Conservation (phyloP, 2,113 vertebrate genomes). For the Microcebus tavaratra region DNA sequence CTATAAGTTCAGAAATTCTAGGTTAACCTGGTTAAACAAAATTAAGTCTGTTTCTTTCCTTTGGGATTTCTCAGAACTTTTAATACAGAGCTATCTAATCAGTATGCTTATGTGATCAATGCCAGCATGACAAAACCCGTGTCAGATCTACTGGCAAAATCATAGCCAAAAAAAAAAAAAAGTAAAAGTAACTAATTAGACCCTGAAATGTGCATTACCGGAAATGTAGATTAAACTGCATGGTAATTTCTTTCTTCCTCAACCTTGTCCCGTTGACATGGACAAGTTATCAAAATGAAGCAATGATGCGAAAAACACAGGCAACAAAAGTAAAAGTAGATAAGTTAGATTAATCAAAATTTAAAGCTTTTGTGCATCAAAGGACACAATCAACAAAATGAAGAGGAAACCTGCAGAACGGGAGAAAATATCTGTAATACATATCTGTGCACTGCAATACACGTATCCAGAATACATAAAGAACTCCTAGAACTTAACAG, state of each 20-base stretch:
- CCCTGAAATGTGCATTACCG: neutral
- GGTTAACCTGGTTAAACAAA: neutral
- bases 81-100: neutral
- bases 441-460: neutral
- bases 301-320: neutral
- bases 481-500: neutral
- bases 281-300: neutral
- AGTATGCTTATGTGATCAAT: neutral
- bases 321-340: neutral
- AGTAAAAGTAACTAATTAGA: neutral
- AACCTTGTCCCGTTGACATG: neutral
- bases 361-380: neutral
- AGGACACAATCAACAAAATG: neutral
- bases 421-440: neutral
- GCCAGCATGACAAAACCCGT: neutral
- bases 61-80: neutral
- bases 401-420: neutral
- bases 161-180: neutral
- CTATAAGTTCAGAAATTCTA: neutral
- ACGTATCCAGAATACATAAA: neutral
- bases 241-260: neutral
- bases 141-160: neutral
- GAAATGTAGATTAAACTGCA: neutral
- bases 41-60: neutral
- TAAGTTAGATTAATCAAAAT: neutral